Percentiles rank a stretch among this genome's conserved stretches.
Conservation (phyloP, 2,797 vertebrate genomes). For the Loris lydekkerianus region DNA sequence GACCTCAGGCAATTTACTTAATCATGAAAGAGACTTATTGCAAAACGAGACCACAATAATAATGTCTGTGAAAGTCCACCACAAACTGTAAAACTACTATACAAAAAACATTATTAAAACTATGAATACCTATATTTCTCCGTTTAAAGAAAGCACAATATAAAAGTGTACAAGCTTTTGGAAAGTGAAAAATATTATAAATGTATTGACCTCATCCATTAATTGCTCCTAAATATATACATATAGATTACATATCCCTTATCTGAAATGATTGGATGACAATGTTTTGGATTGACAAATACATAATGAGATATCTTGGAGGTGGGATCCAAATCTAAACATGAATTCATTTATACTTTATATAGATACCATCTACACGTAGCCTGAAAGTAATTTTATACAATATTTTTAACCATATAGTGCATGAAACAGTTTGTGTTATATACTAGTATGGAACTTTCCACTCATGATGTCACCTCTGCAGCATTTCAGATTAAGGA, state of each 20-base stretch:
- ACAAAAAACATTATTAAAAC: neutral
- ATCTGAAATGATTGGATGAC: neutral
- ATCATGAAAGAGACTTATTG: neutral
- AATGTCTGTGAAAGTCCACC: neutral
- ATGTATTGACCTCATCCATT: neutral
- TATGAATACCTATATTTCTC: neutral
- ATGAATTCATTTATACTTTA: neutral
- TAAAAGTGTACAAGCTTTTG: neutral
- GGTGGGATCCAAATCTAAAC: neutral
- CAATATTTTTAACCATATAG: neutral
- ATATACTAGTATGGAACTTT: neutral
- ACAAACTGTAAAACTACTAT: neutral
- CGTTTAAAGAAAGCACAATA: neutral
- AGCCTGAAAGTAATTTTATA: neutral
- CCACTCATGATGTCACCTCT: neutral
- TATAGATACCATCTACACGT: neutral
- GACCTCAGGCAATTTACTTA: neutral
- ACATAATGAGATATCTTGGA: neutral
- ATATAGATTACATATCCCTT: neutral
- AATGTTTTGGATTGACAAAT: neutral
- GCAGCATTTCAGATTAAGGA: neutral
- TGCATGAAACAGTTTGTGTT: neutral
- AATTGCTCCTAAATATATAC: neutral
- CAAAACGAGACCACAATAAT: neutral
- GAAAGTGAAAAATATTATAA: neutral